A percentile compares a stretch with the other conserved stretches of the same genome.
These are phyloP conservation scores for Crotalus horridus DNA, from an alignment of 2,113 vertebrate genomes.

Conservation along the genomic window DNA sequence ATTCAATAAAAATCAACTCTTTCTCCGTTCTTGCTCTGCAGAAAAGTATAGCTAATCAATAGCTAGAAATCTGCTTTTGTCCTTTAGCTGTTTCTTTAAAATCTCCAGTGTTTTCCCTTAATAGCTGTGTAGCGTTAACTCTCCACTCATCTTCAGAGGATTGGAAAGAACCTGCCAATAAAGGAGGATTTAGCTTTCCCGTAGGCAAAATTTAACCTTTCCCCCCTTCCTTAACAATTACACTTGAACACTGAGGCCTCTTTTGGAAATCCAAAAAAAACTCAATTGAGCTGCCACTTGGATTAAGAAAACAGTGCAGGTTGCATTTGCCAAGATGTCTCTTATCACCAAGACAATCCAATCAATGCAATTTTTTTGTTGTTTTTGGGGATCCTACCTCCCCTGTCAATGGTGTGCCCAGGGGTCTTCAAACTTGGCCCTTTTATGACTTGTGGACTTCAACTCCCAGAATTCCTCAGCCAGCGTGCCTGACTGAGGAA, in stretches of 20 bases:
- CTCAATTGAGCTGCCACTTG: constrained; percentile 30
- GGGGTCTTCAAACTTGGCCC: no score
- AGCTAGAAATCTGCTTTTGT: constrained; percentile 3
- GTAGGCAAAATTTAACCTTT: constrained; percentile 48
- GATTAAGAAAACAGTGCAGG: constrained; percentile 45
- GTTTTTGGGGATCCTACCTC: constrained; percentile 6
- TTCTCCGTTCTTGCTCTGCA: not conserved
- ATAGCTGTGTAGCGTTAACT: constrained; percentile 38
- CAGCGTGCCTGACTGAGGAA: no score
- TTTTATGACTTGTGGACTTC: no score
- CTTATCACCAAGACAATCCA: constrained; percentile 32
- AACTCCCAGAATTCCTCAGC: no score
- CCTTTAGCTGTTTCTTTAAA: constrained; percentile 30
- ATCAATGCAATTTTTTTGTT: constrained; percentile 11
- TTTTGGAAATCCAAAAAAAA: constrained; percentile 40
- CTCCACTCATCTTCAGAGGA: constrained; percentile 27
- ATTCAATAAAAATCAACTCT: not conserved
- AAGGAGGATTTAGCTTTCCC: constrained; percentile 42
- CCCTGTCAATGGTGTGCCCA: not conserved
- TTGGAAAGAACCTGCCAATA: constrained; percentile 32
- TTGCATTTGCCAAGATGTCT: constrained; percentile 51
- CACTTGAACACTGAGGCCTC: not conserved
- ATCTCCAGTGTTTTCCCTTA: constrained; percentile 24
- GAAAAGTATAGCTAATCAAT: not conserved
- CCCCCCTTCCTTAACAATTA: constrained; percentile 29